Evolutionary conservation across 1,140 invertebrate genomes (phyloP).

Genomic region (Grapholita molesta): DNA sequence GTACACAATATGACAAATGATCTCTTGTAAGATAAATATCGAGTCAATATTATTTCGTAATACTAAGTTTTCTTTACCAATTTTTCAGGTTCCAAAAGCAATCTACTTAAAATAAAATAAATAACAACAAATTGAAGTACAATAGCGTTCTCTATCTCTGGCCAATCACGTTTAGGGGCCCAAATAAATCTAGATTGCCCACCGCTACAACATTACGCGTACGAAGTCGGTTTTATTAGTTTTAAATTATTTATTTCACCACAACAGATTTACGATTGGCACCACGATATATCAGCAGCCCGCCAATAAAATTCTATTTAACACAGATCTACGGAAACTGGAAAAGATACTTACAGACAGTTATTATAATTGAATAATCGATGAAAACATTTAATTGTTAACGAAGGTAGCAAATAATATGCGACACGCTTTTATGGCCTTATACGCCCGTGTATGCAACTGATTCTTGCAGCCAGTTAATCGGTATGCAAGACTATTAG

Average conservation of each 20-base stretch:
- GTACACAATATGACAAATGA: too few relatives aligned
- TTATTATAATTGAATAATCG: too few relatives aligned
- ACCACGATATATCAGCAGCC: slow-evolving; percentile 66
- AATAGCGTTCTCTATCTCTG: neutral
- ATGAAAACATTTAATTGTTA: too few relatives aligned
- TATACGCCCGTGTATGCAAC: too few relatives aligned
- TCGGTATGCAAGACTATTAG: too few relatives aligned
- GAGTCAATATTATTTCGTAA: neutral
- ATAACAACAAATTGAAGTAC: neutral
- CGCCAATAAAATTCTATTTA: slow-evolving; percentile 63
- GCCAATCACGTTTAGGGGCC: neutral
- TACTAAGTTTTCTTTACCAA: neutral
- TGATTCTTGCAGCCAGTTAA: too few relatives aligned
- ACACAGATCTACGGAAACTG: slow-evolving; percentile 30
- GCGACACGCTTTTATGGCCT: too few relatives aligned
- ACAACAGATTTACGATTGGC: slow-evolving; percentile 70
- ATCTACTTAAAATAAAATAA: neutral
- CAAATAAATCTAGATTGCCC: slow-evolving; percentile 13
- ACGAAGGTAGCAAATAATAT: too few relatives aligned
- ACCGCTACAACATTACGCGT: slow-evolving; percentile 22
- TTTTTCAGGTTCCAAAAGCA: neutral
- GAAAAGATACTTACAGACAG: slow-evolving; percentile 1
- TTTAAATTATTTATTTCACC: slow-evolving; percentile 75
- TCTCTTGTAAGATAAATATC: neutral
- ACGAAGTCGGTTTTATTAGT: slow-evolving; percentile 57